Percentiles rank a stretch among this genome's conserved stretches.
Evolutionary conservation across 2,797 vertebrate species (phyloP).

Genomic region (Morelia viridis): DNA sequence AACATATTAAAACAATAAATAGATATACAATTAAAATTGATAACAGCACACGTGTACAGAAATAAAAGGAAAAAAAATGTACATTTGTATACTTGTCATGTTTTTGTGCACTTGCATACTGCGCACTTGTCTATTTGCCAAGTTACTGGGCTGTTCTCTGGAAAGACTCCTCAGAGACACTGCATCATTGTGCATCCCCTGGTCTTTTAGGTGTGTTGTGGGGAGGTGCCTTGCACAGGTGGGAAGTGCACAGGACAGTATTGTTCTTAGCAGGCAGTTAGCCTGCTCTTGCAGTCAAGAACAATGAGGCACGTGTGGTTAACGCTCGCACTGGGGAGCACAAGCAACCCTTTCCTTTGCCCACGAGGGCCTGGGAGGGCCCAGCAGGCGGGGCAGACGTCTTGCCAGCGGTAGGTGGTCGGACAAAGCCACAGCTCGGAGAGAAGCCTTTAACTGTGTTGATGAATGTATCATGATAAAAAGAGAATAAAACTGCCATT

Average conservation of each 20-base stretch:
- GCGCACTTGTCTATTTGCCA: background rate
- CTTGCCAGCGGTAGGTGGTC: constrained; percentile 44
- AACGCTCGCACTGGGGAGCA: constrained; percentile 48
- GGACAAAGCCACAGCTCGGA: constrained; percentile 42
- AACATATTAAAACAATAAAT: too few species aligned
- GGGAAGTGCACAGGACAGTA: background rate
- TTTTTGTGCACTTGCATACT: background rate
- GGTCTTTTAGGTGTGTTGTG: background rate
- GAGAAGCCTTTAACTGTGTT: constrained; percentile 49
- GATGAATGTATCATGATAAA: constrained; percentile 36
- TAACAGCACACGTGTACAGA: too few species aligned
- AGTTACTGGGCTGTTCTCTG: background rate
- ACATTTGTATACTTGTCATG: background rate
- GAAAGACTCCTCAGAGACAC: background rate
- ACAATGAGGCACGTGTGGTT: constrained; percentile 42
- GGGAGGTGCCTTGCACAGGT: background rate
- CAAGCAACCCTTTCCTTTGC: constrained; percentile 51
- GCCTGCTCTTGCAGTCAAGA: constrained; percentile 53
- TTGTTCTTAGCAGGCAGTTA: constrained; percentile 47
- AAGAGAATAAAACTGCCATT: constrained; percentile 50
- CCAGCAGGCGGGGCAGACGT: constrained; percentile 23
- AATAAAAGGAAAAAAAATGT: too few species aligned
- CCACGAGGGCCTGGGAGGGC: constrained; percentile 31
- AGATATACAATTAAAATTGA: too few species aligned
- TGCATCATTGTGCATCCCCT: background rate